Base-by-base conservation (phyloP, 2,888 invertebrate genomes). In the Aphidoletes aphidimyza region DNA sequence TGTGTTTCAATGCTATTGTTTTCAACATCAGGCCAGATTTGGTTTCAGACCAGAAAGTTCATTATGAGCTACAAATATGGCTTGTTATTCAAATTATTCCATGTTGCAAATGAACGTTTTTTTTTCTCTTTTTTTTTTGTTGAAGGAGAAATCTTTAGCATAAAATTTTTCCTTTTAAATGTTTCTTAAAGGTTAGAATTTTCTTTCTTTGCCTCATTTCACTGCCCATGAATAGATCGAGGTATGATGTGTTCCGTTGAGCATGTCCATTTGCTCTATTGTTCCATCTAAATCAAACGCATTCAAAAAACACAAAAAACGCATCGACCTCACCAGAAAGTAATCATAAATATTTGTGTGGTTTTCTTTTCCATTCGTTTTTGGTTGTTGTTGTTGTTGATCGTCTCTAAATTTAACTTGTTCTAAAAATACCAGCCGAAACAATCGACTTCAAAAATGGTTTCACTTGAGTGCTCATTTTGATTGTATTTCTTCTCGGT, bases 221-320 rank as follows among this genome's bases (percentile, higher is more conserved):
- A 69, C 14, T 69, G 69, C 69, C 34, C 69, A 69, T 14, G 34
- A 30, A 69, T 69, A 69, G 69, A 69, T 30, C 34, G 11, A 30
- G 11, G 69, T 69, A 69, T 69, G 34, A 69, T 69, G 11, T 69
- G 69, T 69, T 69, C 69, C 69, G 69, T 30, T 69, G 69, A 69
- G 69, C 69, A 17, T 69, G 34, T 69, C 69, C 69, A 69, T 69
- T 69, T 69, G 30, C 69, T n/a, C 69, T 17, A 69, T 69, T 69
- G 69, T 69, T 69, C 30, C 69, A 69, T 69, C 30, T 69, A 30
- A 69, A 69, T 69, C 34, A 54, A 54, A 54, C 54, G 54, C 69
- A 69, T 69, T 14, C 26, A 69, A 14, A 69, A 69, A 34, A 30
- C 11, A 34, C 2, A 14, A 14, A 14, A 47, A 47, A 47, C 26